Base-by-base conservation (phyloP, 1,140 invertebrate genomes). In the Cataglyphis hispanica region DNA sequence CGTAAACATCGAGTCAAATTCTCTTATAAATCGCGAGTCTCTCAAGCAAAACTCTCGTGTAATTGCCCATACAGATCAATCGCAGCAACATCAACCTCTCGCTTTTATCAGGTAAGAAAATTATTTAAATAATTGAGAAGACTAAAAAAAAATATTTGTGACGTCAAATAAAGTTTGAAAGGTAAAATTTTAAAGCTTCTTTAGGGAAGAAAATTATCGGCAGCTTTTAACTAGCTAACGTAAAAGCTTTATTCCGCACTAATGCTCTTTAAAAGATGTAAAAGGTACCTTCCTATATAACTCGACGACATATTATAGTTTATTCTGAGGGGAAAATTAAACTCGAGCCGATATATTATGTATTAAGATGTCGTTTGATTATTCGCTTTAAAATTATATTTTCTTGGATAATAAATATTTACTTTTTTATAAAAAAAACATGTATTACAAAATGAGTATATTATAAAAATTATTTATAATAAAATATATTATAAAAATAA, bases 51-150 rank as follows among this genome's bases (percentile, higher is more conserved):
- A 87, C 66, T 91, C 89, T 53, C 37, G 31, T 6, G 31, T 87
- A n/a, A 87, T 88, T 40, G 74, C 84, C 76, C 43, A 34, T 34
- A 84, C 90, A 27, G 89, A 87, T 66, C 92, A 93, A 66, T 92
- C 92, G 64, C 90, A 91, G 31, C 89, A 50, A 19, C 46, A 91
- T 84, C 91, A 92, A 75, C 40, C 89, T 27, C 84, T 90, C 13
- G 91, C 93, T 27, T 94, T 93, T 76, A 94, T 94, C 76, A 94
- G 93, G 93, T 94, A 66, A 60, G 46, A 25, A 16, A 64, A 46
- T 64, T 76, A 46, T 46, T 34, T 22, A 11, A 64, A 46, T 77
- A 25, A 34, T 7, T 19, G 25, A 63, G 19, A 13, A 13, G 25
- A 60, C 11, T 25, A 10, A 63, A 16, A 63, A 63, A 19, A 27